Evolutionary conservation across 2,797 vertebrate genomes (phyloP).

Genomic region (Mormyrops boulengeri): DNA sequence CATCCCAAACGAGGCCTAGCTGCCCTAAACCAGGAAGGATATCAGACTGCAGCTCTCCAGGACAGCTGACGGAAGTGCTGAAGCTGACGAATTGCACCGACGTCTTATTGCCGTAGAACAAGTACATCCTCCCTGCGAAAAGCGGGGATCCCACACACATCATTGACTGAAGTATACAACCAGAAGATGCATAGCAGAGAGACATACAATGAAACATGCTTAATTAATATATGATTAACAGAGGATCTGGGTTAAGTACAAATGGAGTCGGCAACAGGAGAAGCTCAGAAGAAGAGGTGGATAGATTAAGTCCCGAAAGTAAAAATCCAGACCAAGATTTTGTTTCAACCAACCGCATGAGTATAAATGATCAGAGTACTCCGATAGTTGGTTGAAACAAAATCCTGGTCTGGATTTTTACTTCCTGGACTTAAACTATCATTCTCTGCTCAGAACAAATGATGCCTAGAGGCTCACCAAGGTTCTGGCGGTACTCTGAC

Average conservation of each 20-base stretch:
- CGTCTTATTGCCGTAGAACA: constrained; percentile 91
- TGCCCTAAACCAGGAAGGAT: constrained; percentile 56
- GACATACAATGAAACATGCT: neutral
- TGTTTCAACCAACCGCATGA: neutral
- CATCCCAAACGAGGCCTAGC: neutral
- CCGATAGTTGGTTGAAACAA: neutral
- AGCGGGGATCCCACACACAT: neutral
- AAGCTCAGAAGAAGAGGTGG: neutral
- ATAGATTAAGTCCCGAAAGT: neutral
- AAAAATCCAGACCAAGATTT: neutral
- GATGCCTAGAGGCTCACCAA: constrained; percentile 60
- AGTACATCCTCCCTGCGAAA: constrained; percentile 79
- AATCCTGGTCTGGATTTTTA: neutral
- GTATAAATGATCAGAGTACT: neutral
- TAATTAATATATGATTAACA: neutral
- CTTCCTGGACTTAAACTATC: neutral
- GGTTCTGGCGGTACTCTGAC: constrained; percentile 86
- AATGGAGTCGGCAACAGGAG: neutral
- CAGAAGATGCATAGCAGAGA: neutral
- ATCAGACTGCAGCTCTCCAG: constrained; percentile 84
- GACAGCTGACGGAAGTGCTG: constrained; percentile 72
- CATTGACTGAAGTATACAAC: neutral
- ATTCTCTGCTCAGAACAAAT: neutral
- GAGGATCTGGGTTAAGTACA: neutral
- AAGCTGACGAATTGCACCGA: constrained; percentile 87